A percentile compares a stretch with the other conserved stretches of the same genome.
These are phyloP conservation scores for Delichon dasypus DNA, from an alignment of 2,797 vertebrate species.

Conservation along the genomic window DNA sequence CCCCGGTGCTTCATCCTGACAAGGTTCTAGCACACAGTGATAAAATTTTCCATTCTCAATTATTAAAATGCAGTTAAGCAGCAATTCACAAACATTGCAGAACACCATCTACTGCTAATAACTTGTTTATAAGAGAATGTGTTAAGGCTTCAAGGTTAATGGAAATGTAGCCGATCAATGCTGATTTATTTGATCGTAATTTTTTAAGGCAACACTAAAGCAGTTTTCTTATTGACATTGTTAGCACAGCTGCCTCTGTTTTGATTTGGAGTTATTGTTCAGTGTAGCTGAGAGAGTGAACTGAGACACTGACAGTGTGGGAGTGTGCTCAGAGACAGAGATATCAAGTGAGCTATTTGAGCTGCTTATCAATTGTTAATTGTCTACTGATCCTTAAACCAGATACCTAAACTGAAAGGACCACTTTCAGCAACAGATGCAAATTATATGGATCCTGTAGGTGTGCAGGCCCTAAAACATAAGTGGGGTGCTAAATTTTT, in stretches of 20 bases:
- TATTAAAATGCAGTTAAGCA: slow-evolving; percentile 46
- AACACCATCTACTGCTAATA: background rate
- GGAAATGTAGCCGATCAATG: background rate
- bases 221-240: background rate
- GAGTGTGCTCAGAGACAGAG: slow-evolving; percentile 47
- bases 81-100: background rate
- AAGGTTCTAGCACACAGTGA: background rate
- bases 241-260: slow-evolving; percentile 36
- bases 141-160: background rate
- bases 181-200: background rate
- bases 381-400: slow-evolving; percentile 87
- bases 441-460: slow-evolving; percentile 74
- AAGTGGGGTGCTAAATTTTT: slow-evolving; percentile 71
- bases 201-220: background rate
- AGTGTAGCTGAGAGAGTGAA: slow-evolving; percentile 42
- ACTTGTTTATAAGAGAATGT: background rate
- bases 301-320: slow-evolving; percentile 42
- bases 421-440: slow-evolving; percentile 65
- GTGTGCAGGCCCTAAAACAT: slow-evolving; percentile 20
- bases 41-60: slow-evolving; percentile 45
- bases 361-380: slow-evolving; percentile 92
- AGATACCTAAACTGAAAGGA: slow-evolving; percentile 79
- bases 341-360: slow-evolving; percentile 88
- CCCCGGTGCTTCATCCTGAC: background rate
- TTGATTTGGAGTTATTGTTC: slow-evolving; percentile 66